Conservation (phyloP, 2,888 invertebrate species). For the Lithodes maja region DNA sequence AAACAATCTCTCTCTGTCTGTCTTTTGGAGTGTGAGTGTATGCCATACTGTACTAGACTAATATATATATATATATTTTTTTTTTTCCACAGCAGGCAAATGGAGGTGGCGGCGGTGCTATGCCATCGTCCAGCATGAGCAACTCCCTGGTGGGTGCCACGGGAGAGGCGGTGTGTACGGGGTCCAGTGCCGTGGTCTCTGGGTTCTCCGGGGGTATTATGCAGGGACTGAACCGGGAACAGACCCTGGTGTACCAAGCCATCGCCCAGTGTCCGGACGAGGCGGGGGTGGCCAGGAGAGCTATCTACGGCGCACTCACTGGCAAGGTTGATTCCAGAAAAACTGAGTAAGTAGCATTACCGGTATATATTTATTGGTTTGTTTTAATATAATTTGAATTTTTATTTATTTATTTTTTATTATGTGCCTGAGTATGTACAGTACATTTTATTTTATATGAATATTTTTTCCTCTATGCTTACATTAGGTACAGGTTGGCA, state of each 20-base stretch:
- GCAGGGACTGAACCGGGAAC: slow-evolving; percentile 72
- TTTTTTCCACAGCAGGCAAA: slow-evolving; percentile 2
- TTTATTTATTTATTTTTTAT: neutral
- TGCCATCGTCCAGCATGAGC: slow-evolving; percentile 50
- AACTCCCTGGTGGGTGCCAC: slow-evolving; percentile 71
- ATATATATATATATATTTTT: no score
- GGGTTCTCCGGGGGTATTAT: slow-evolving; percentile 42
- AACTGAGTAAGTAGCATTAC: slow-evolving; percentile 70
- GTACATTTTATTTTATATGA: neutral
- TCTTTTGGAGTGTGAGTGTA: no score
- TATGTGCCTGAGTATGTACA: neutral
- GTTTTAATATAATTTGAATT: neutral
- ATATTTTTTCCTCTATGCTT: slow-evolving; percentile 37
- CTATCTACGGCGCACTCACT: slow-evolving; percentile 72
- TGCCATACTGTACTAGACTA: no score
- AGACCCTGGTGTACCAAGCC: slow-evolving; percentile 72
- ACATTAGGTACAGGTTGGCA: neutral
- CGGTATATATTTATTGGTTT: neutral
- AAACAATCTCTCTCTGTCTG: no score
- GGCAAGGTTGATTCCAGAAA: slow-evolving; percentile 72
- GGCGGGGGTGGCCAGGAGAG: slow-evolving; percentile 73
- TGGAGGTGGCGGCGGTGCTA: slow-evolving; percentile 6
- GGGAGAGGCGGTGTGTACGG: slow-evolving; percentile 49
- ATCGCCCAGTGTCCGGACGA: slow-evolving; percentile 71
- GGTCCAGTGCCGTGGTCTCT: slow-evolving; percentile 15